Evolutionary conservation across 2,888 invertebrate species (phyloP), one percentile per base, ranked within the genome.

Genomic region (Andrena bucephala): DNA sequence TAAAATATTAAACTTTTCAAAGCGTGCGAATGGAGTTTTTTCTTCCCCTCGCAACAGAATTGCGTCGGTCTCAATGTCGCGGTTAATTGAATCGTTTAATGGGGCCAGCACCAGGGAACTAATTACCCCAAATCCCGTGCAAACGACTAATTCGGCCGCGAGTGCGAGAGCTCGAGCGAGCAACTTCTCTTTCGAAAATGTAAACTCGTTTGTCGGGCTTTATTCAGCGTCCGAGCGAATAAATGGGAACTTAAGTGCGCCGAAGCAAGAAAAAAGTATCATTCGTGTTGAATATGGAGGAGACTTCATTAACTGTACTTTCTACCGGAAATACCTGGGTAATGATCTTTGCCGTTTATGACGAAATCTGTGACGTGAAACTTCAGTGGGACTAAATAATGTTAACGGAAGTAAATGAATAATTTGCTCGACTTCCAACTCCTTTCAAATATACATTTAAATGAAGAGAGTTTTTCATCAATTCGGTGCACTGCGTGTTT

Each of bases 51-150:
- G 10, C 20, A 0, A 52, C 27, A 50, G 59, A 65, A 71, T 71
- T 68, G 50, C 71, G 48, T 6, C 20, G 52, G 48, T 70, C 57
- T 57, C 67, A 16, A 42, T 72, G 80, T 71, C 68, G 68, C 67
- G 50, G 76, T 81, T 72, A 65, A 83, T 81, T 81, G 65, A 75
- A 76, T 65, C 57, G 67, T 68, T 74, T 75, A 62, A 67, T 67
- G 67, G 31, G 42, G 52, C 10, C 69, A 31, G 27, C 8, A 33
- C 13, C 20, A 31, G 16, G 16, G 52, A 74, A 67, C 52, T 78
- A 71, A 79, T 82, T 75, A 74, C 67, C 20, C 31, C 1, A 50
- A 76, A 83, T 73, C 68, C 63, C 13, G 72, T 2, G 36, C 57
- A 50, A 50, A 13, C 48, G 62, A 20, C 57, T 63, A 54, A 48